phyloP scores from a whole-genome alignment of 2,113 vertebrate species.

The Pterocles orientalis region DNA sequence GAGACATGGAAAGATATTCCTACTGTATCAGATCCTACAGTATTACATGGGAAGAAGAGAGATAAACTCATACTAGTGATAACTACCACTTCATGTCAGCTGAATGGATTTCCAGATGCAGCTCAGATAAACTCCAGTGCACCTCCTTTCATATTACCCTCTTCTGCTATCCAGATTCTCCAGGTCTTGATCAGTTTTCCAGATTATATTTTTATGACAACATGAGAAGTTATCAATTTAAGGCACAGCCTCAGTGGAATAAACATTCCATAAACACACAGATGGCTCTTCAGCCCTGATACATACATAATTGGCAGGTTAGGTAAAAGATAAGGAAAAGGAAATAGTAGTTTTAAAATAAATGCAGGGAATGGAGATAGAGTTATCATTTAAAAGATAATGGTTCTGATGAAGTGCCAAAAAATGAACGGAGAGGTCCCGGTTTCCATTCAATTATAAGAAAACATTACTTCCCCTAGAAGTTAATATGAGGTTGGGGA shows the following conservation, averaged over 20 bases:
- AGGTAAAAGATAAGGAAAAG: background rate
- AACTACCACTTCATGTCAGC: background rate
- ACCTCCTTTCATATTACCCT: background rate
- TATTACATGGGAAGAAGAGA: background rate
- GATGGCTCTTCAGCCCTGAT: background rate
- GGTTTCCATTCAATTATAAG: background rate
- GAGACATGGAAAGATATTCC: background rate
- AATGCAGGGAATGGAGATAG: background rate
- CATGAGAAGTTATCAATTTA: background rate
- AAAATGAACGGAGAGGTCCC: background rate
- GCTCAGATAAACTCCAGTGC: background rate
- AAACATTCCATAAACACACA: background rate
- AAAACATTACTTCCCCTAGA: background rate
- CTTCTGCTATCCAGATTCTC: background rate
- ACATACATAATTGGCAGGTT: background rate
- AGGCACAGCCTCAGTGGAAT: background rate
- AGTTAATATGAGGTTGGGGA: background rate
- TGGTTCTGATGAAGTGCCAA: background rate
- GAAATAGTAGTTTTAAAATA: background rate
- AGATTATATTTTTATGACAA: background rate
- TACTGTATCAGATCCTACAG: background rate
- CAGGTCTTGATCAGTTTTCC: background rate
- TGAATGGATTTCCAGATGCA: background rate
- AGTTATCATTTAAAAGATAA: background rate
- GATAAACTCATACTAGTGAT: background rate